Evolutionary conservation across 2,888 invertebrate genomes (phyloP), one percentile per base, ranked within the genome.

Genomic region (Blastobasis lacticolella): DNA sequence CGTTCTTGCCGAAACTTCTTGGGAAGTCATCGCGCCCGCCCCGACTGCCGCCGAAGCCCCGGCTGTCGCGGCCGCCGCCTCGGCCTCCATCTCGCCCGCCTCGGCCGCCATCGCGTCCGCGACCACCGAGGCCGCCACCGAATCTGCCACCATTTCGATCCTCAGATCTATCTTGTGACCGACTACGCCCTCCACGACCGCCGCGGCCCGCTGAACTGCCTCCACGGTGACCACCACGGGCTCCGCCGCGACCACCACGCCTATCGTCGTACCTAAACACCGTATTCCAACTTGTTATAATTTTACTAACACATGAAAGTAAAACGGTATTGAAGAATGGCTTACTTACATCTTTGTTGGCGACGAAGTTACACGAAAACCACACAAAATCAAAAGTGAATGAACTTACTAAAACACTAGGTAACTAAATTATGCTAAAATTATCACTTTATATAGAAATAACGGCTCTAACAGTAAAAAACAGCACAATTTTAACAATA

Each of bases 1-100:
- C 90, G 54, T 91, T 90, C 60, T 91, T 91, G 58, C 90, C 89
- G 59, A 88, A 90, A 53, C 71, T 69, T 45, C 83, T 69, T 57
- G 72, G 80, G 53, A 81, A 82, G 53, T 79, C 87, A 45, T 81
- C 76, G 9, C 81, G 78, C 0, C 88, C 82, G 37, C 83, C 70
- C 10, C 78, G 71, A 1, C 81, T 74, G 43, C 75, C 74, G 4
- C 78, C 77, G n/a, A 78, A 69, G 8, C 81, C 74, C 1, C 78
- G 64, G 10, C 81, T 73, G 6, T 81, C 73, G 10, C 82, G 73
- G 8, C 82, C 73, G 6, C 81, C 74, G 10, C 82, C 73, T 6
- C 81, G 78, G 9, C 78, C 69, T 1, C 80, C 67, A 4, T 75
- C 64, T 7, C 75, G 75, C 1, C 78, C 73, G 8, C 79, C 75